Evolutionary conservation across 2,888 invertebrate genomes (phyloP).

Genomic region (Orthosia gothica): DNA sequence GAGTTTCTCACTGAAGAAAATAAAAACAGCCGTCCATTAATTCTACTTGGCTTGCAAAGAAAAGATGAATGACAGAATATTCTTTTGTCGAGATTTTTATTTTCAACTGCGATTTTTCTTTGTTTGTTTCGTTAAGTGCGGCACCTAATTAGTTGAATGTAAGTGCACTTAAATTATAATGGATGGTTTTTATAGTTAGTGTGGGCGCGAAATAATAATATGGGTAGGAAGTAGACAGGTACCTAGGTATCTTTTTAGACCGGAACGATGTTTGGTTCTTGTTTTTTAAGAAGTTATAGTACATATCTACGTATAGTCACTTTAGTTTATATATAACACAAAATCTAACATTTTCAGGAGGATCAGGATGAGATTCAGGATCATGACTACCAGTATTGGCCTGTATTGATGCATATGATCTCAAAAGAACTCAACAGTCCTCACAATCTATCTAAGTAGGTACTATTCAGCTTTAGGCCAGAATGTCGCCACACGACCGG

Average conservation of each 20-base stretch:
- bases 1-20: conserved; percentile 45
- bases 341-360: too few species aligned
- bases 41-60: conserved; percentile 67
- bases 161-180: conserved; percentile 49
- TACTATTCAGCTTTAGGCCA: too few species aligned
- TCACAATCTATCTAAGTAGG: too few species aligned
- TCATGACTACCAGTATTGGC: too few species aligned
- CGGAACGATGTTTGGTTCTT: not conserved
- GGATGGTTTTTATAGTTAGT: conserved; percentile 19
- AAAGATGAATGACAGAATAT: conserved; percentile 72
- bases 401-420: too few species aligned
- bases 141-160: conserved; percentile 51
- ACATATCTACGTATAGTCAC: not conserved
- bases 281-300: not conserved
- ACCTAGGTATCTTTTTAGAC: not conserved
- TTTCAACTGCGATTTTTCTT: conserved; percentile 44
- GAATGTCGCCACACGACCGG: too few species aligned
- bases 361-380: too few species aligned
- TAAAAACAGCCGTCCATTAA: conserved; percentile 63
- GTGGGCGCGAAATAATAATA: conserved; percentile 35
- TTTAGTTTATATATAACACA: not conserved
- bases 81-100: conserved; percentile 54
- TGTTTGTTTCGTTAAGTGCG: conserved; percentile 57
- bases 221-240: not conserved
- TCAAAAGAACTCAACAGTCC: too few species aligned